Evolutionary conservation across 2,888 invertebrate species (phyloP).

Genomic region (Heliconius cydno): DNA sequence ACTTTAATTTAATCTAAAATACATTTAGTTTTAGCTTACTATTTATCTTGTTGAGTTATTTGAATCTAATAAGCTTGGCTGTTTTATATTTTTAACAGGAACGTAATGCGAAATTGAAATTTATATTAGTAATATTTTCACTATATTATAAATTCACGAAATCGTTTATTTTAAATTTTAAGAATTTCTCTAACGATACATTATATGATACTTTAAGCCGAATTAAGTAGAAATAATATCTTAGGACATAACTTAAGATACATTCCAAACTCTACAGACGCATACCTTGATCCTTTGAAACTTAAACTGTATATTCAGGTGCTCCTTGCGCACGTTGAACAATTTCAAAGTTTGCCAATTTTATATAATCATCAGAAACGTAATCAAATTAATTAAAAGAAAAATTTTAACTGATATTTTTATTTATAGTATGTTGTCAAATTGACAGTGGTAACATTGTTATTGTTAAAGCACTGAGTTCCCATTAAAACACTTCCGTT

Average conservation of each 20-base stretch:
- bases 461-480: too few relatives aligned
- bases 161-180: not conserved
- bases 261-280: constrained; percentile 6
- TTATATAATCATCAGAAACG: not conserved
- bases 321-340: constrained; percentile 94
- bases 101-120: not conserved
- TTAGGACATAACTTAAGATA: not conserved
- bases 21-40: not conserved
- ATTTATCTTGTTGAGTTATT: not conserved
- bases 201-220: not conserved
- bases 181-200: not conserved
- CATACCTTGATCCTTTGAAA: constrained; percentile 87
- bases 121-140: too few relatives aligned
- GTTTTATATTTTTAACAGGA: not conserved
- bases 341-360: not conserved
- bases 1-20: not conserved
- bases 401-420: not conserved
- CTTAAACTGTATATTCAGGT: constrained; percentile 98
- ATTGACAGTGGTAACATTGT: too few relatives aligned
- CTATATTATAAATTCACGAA: not conserved
- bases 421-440: not conserved
- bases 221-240: not conserved
- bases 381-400: not conserved
- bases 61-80: not conserved
- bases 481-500: too few relatives aligned